Evolutionary conservation across 2,113 vertebrate genomes (phyloP).

Genomic region (Phoxinus phoxinus): DNA sequence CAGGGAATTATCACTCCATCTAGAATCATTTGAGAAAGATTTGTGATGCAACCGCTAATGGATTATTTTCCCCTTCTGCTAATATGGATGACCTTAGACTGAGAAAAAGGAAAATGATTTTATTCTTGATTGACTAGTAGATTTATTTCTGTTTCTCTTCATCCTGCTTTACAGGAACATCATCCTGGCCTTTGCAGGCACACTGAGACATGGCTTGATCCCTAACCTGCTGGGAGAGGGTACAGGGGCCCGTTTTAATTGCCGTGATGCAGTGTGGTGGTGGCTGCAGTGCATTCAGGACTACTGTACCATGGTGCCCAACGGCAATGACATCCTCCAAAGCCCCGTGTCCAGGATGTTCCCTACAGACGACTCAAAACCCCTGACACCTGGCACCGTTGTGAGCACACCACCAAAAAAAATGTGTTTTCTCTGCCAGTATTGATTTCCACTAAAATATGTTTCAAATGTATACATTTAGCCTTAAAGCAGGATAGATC

Average conservation of each 20-base stretch:
- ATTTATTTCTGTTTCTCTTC: background rate
- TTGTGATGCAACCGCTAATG: background rate
- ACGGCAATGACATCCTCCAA: constrained; percentile 84
- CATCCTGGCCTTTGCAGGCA: constrained; percentile 90
- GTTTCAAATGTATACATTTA: background rate
- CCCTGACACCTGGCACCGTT: constrained; percentile 76
- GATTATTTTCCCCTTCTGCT: background rate
- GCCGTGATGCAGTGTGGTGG: constrained; percentile 98
- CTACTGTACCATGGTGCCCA: constrained; percentile 83
- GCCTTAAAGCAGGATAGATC: too few species aligned
- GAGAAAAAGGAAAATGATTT: background rate
- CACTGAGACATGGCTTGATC: constrained; percentile 93
- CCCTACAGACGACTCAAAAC: constrained; percentile 84
- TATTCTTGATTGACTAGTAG: background rate
- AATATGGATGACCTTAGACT: background rate
- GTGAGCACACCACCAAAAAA: constrained; percentile 67
- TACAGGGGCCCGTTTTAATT: constrained; percentile 88
- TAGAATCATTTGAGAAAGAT: background rate
- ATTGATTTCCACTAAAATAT: background rate
- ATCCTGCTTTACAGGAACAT: constrained; percentile 81
- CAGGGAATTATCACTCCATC: background rate
- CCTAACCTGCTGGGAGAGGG: constrained; percentile 96
- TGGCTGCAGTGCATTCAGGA: constrained; percentile 98
- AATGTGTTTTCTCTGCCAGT: background rate
- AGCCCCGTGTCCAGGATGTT: constrained; percentile 92